These are phyloP conservation scores for Hyles euphorbiae DNA, from an alignment of 1,140 invertebrate genomes.

Conservation along the genomic window DNA sequence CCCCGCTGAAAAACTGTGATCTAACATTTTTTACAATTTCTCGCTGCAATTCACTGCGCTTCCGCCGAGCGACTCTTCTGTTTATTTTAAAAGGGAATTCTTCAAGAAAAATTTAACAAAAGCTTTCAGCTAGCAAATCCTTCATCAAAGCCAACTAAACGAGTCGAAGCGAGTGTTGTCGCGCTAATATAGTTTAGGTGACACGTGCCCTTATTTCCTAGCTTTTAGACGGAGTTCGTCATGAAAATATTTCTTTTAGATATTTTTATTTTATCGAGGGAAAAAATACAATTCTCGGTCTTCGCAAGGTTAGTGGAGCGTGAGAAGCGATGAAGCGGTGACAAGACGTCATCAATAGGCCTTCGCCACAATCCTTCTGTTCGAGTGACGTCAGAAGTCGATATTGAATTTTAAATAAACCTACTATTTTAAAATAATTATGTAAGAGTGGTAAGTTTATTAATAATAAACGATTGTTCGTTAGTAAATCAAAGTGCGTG, in stretches of 20 bases:
- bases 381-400: too few species aligned
- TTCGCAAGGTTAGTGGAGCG: too few species aligned
- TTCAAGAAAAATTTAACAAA: constrained; percentile 61
- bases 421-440: too few species aligned
- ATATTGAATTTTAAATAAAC: too few species aligned
- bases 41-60: constrained; percentile 24
- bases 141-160: constrained; percentile 63
- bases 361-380: too few species aligned
- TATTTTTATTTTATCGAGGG: too few species aligned
- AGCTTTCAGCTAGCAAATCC: constrained; percentile 66
- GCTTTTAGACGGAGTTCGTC: constrained; percentile 32
- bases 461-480: too few species aligned
- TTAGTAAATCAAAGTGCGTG: too few species aligned
- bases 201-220: constrained; percentile 45
- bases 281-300: too few species aligned
- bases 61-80: constrained; percentile 32
- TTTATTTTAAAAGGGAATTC: constrained; percentile 58
- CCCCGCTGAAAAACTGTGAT: constrained; percentile 1
- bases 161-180: constrained; percentile 51
- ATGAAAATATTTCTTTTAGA: background rate
- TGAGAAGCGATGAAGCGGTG: too few species aligned
- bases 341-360: too few species aligned
- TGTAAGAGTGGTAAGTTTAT: too few species aligned
- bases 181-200: constrained; percentile 64
- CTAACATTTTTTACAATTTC: constrained; percentile 26